These are phyloP conservation scores for Propithecus deckenii DNA, from an alignment of 2,797 vertebrate genomes.

Conservation along the genomic window DNA sequence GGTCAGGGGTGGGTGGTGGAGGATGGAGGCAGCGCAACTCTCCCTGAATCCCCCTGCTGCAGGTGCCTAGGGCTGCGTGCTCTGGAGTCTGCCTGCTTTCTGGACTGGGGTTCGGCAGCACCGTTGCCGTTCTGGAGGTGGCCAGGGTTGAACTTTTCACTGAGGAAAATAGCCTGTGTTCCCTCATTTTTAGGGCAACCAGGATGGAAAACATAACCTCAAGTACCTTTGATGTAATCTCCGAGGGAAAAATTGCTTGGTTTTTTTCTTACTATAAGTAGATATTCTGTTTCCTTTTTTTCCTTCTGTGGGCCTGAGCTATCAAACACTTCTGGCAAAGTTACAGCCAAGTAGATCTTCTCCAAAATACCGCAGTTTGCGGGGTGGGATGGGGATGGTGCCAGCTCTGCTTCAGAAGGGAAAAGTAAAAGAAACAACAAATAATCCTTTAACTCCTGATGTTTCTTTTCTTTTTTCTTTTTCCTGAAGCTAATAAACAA, in stretches of 20 bases:
- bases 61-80: background rate
- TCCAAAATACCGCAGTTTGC: constrained; percentile 59
- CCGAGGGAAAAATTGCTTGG: constrained; percentile 80
- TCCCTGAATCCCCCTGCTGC: too few relatives aligned
- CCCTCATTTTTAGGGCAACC: constrained; percentile 72
- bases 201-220: constrained; percentile 80
- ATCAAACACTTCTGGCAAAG: constrained; percentile 70
- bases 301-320: constrained; percentile 72
- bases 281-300: constrained; percentile 77
- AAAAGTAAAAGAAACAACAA: constrained; percentile 18
- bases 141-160: constrained; percentile 60
- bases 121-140: background rate
- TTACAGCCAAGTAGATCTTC: constrained; percentile 73
- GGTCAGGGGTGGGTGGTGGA: background rate
- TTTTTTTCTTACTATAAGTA: constrained; percentile 77
- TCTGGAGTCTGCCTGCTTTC: background rate
- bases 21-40: background rate
- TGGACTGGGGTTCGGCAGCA: background rate
- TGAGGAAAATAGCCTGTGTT: constrained; percentile 60
- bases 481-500: background rate
- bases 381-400: background rate
- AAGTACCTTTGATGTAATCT: constrained; percentile 80
- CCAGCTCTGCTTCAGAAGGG: constrained; percentile 24
- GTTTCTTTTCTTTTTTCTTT: background rate
- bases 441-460: background rate